Percentiles rank a stretch among this genome's conserved stretches.
These are phyloP conservation scores for Caenorhabditis brenneri DNA, from an alignment of 1,140 invertebrate genomes.

Conservation along the genomic window DNA sequence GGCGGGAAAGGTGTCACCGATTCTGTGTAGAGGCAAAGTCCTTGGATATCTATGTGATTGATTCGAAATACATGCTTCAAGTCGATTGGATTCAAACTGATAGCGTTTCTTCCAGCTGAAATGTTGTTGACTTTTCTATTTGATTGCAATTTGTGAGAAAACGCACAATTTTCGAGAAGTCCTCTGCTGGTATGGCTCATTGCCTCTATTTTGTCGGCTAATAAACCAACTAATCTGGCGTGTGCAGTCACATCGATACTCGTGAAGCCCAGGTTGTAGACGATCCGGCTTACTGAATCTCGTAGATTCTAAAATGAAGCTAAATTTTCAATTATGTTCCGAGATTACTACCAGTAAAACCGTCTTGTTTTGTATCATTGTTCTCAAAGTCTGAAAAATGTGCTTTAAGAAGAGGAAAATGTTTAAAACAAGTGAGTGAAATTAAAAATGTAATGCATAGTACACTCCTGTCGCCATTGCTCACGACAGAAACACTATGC, in stretches of 20 bases:
- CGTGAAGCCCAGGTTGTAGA: background rate
- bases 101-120: background rate
- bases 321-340: background rate
- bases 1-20: background rate
- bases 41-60: no score
- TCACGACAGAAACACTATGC: background rate
- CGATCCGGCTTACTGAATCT: conserved; percentile 5
- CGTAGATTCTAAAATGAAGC: conserved; percentile 1
- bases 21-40: no score
- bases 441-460: no score
- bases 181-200: background rate
- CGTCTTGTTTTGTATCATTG: background rate
- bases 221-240: background rate
- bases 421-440: background rate
- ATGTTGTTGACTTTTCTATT: background rate
- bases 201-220: background rate
- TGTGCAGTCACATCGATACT: background rate
- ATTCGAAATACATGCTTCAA: no score
- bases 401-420: background rate
- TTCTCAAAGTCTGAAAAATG: background rate
- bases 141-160: background rate
- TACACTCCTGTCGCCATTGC: no score
- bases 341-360: background rate
- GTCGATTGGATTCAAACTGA: no score
- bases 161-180: background rate